A percentile compares a stretch with the other conserved stretches of the same genome.
Conservation (phyloP, 2,113 vertebrate species). For the Centropristis striata region DNA sequence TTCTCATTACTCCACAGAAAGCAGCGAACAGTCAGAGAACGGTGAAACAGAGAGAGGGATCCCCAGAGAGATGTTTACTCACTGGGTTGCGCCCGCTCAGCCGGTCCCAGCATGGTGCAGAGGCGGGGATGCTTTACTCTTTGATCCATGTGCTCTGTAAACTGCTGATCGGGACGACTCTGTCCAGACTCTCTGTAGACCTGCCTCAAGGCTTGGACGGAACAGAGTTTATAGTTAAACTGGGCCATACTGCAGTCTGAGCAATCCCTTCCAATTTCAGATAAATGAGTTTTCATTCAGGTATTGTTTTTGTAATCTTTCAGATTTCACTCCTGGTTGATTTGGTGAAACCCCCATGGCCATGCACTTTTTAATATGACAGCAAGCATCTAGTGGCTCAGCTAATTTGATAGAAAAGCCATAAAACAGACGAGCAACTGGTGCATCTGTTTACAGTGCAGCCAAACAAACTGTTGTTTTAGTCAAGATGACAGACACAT, state of each 20-base stretch:
- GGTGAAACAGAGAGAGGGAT: conserved; percentile 33
- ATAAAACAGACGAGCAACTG: neutral
- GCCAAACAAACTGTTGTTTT: neutral
- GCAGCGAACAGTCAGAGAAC: conserved; percentile 24
- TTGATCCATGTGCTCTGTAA: conserved; percentile 51
- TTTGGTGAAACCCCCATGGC: neutral
- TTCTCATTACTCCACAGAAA: conserved; percentile 56
- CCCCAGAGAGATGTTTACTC: conserved; percentile 68
- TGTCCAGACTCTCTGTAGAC: conserved; percentile 43
- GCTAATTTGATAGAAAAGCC: neutral
- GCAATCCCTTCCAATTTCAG: neutral
- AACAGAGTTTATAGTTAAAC: conserved; percentile 32
- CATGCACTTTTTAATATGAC: too few relatives aligned
- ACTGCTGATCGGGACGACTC: conserved; percentile 21
- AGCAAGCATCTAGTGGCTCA: neutral
- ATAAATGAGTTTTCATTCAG: neutral
- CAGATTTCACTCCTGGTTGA: neutral
- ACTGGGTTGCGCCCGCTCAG: conserved; percentile 39
- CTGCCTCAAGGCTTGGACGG: conserved; percentile 28
- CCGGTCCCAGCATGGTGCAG: conserved; percentile 35
- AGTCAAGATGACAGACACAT: neutral
- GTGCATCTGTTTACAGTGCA: neutral
- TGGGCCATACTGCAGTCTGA: conserved; percentile 26
- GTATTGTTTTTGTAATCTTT: neutral
- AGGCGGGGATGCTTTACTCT: conserved; percentile 31